Conservation (phyloP, 2,888 invertebrate species). For the Pasiphila rectangulata region DNA sequence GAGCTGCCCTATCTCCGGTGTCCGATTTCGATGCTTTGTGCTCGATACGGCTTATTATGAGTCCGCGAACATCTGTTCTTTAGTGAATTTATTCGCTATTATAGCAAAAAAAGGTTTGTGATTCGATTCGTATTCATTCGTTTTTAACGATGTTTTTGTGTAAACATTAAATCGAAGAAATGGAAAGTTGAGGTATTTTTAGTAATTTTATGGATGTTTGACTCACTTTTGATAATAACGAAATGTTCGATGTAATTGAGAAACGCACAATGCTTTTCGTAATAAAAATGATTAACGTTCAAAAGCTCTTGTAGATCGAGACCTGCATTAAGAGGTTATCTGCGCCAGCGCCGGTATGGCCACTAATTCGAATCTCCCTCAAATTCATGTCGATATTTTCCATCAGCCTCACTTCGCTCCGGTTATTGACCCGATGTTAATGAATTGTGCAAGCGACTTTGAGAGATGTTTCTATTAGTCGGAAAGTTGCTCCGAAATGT, state of each 20-base stretch:
- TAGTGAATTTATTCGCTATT: conserved; percentile 66
- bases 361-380: conserved; percentile 66
- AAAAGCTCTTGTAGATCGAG: conserved; percentile 43
- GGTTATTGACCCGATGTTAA: conserved; percentile 74
- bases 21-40: conserved; percentile 78
- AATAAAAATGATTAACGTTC: conserved; percentile 36
- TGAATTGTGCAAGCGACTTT: conserved; percentile 65
- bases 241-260: no score
- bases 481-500: conserved; percentile 21
- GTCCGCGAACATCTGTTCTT: conserved; percentile 74
- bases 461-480: conserved; percentile 60
- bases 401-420: conserved; percentile 44
- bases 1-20: conserved; percentile 77
- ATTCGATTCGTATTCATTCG: conserved; percentile 49
- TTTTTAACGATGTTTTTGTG: conserved; percentile 39
- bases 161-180: conserved; percentile 5
- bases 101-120: conserved; percentile 63
- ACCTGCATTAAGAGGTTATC: conserved; percentile 71
- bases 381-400: conserved; percentile 55
- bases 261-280: conserved; percentile 17
- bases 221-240: no score
- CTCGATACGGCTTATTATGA: conserved; percentile 79
- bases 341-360: conserved; percentile 34
- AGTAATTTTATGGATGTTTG: neutral
- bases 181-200: conserved; percentile 1